These are phyloP conservation scores for Eriosoma lanigerum DNA, from an alignment of 1,140 invertebrate genomes.

Conservation along the genomic window DNA sequence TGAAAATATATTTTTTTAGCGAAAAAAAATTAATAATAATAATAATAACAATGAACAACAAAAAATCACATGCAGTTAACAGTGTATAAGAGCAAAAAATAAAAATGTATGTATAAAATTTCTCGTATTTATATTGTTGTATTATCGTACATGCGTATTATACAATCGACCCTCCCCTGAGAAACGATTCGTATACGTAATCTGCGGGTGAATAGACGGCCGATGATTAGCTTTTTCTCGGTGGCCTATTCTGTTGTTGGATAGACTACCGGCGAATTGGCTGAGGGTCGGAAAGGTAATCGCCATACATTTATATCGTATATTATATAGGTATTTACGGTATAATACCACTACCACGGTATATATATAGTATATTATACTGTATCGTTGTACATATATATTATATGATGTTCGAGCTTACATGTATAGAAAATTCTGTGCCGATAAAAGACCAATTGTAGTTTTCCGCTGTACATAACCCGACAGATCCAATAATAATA, in stretches of 20 bases:
- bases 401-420: not conserved
- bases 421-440: not conserved
- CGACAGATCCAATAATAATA: no score
- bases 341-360: not conserved
- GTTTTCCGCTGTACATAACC: not conserved
- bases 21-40: no score
- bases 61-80: no score
- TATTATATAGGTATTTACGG: not conserved
- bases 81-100: no score
- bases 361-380: not conserved
- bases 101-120: no score
- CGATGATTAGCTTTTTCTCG: slow-evolving; percentile 49
- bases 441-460: slow-evolving; percentile 41
- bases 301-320: not conserved
- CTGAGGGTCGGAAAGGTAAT: slow-evolving; percentile 15
- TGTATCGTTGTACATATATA: not conserved
- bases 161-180: slow-evolving; percentile 31
- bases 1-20: no score
- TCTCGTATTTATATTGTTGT: no score
- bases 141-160: no score
- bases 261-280: slow-evolving; percentile 2
- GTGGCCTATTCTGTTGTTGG: slow-evolving; percentile 14
- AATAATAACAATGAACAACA: no score
- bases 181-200: slow-evolving; percentile 21
- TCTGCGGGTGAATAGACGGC: slow-evolving; percentile 39